Percentiles rank a stretch among this genome's conserved stretches.
These are phyloP conservation scores for Origma solitaria DNA, from an alignment of 2,113 vertebrate species.

Conservation along the genomic window DNA sequence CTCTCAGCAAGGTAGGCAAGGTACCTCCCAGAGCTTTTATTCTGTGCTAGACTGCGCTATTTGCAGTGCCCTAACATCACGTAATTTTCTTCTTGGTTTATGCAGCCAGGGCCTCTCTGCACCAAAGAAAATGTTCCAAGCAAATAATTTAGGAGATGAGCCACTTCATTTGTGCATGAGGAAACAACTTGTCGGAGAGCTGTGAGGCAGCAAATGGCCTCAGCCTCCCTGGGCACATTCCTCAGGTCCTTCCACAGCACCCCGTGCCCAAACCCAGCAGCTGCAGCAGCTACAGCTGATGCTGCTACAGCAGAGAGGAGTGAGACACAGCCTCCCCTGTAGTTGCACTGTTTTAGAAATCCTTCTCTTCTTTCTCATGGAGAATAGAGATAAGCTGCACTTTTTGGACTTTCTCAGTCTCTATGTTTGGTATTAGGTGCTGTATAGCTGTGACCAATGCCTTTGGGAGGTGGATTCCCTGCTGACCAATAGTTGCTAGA, in stretches of 20 bases:
- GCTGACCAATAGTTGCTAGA: no score
- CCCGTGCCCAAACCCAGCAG: not conserved
- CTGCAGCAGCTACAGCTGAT: not conserved
- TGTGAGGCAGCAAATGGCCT: not conserved
- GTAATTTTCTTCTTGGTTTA: not conserved
- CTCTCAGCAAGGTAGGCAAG: not conserved
- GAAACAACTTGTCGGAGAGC: not conserved
- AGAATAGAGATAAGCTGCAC: no score
- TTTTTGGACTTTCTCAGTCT: no score
- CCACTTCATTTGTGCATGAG: not conserved
- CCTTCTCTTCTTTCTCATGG: no score
- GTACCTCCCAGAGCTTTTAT: not conserved
- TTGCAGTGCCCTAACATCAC: not conserved
- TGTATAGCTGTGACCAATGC: no score
- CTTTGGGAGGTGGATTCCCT: no score
- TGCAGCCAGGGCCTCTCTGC: not conserved
- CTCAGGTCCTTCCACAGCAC: not conserved
- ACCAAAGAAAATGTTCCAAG: not conserved
- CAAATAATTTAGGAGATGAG: not conserved
- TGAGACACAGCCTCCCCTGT: not conserved
- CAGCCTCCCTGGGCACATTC: accelerated
- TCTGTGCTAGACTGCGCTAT: not conserved
- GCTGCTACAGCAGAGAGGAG: not conserved
- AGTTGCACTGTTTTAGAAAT: no score
- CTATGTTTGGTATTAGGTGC: no score